Evolutionary conservation across 2,888 invertebrate species (phyloP), one percentile per base, ranked within the genome.

Genomic region (Oeneis ivallda): DNA sequence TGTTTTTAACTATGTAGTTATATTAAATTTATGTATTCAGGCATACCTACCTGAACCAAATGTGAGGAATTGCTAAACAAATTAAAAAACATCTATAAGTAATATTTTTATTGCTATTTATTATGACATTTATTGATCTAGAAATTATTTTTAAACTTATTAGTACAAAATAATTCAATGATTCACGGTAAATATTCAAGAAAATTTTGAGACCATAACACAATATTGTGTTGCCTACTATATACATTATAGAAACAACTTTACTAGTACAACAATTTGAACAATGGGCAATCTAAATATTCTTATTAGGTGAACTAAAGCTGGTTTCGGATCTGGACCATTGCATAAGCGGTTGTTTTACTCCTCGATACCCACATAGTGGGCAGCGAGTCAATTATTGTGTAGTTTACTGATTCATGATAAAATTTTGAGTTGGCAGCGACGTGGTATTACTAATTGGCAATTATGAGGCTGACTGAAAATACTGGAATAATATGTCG

Each of bases 281-380:
- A 70, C 68, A 70, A 70, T 70, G 62, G 68, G 65, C 59, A 68
- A 68, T 68, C 62, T 67, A 64, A 71, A 68, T 70, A 65, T 69
- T 68, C 68, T 65, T 67, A 70, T 70, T 69, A 64, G 62, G 69
- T 66, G 66, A 65, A 64, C 69, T 68, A 62, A 54, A 68, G 72
- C 70, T 67, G 65, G 68, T 69, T 68, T 81, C 79, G 81, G 81
- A 79, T 76, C 78, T 81, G 81, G 80, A 81, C 79, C 82, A 81
- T 87, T 88, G 86, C 85, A 86, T 86, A 86, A 86, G 84, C 79
- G 80, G 78, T 82, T 83, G 84, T 78, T 79, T 79, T 78, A 74
- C 74, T 75, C 78, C 50, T 19, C 59, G 71, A 73, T 53, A 54
- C 45, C 53, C 45, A 62, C 43, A 76, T 76, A 77, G 78, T 73